Evolutionary conservation across 2,888 invertebrate species (phyloP), one percentile per base, ranked within the genome.

Genomic region (Drosophila algonquin): DNA sequence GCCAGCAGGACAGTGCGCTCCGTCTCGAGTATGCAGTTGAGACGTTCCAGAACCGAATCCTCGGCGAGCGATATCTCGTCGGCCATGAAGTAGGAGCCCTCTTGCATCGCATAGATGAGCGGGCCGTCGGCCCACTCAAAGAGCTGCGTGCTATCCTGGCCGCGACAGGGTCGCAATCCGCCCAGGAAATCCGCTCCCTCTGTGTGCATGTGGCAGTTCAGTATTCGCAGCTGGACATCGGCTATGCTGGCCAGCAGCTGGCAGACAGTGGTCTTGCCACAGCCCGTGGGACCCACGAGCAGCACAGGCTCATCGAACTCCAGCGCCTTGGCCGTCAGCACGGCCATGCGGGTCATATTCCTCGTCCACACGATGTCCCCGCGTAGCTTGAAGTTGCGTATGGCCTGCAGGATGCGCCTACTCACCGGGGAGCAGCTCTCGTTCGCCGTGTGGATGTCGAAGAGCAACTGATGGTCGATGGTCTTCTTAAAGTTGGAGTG

Each of bases 121-220:
- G 99, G 98, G 0, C 99, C 99, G 91, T 99, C 98, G 0, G 96
- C 95, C 99, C 99, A 99, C 93, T 99, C 98, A 91, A 99, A 99
- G 14, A 99, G 93, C 30, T 60, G 62, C 9, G 62, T 60, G 21
- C 60, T 78, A 0, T 75, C 65, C 45, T 73, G 85, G 0, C 73
- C 62, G 93, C 90, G 89, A 8, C 97, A 96, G 0, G 99, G 99
- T 77, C 99, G 93, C 9, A 99, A 93, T 18, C 98, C 98, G 47
- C 99, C 99, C 18, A 99, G 93, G 90, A 99, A 99, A 92, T 99
- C 99, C 0, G 99, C 96, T 78, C 98, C 98, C 92, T 99, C 99
- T 0, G 99, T 98, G 90, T 99, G 98, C 96, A 99, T 97, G 90
- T 99, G 99, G 92, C 99, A 99, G 92, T 99, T 99, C 1, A 99